phyloP scores from a whole-genome alignment of 1,140 invertebrate species.

The Vollenhovia emeryi region DNA sequence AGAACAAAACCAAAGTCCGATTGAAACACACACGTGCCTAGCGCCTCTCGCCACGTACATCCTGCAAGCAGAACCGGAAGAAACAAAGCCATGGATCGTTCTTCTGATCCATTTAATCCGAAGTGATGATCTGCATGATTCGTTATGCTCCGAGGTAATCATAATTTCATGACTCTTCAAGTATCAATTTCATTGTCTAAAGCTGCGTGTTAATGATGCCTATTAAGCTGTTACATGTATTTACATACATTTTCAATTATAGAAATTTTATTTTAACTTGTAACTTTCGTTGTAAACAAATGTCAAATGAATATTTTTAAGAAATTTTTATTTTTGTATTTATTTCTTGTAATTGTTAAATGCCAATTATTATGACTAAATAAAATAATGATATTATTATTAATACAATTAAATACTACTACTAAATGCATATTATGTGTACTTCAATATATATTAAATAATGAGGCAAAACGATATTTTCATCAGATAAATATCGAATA shows the following conservation, averaged over 20 bases:
- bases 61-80: slow-evolving; percentile 83
- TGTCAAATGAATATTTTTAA: neutral
- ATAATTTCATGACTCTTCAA: neutral
- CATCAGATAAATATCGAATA: neutral
- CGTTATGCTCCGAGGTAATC: neutral
- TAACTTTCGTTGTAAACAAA: neutral
- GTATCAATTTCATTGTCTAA: neutral
- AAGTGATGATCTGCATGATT: neutral
- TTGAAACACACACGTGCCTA: slow-evolving; percentile 92
- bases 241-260: neutral
- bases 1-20: slow-evolving; percentile 95
- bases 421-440: too few species aligned
- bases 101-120: slow-evolving; percentile 41
- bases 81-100: slow-evolving; percentile 69
- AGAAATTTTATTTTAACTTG: neutral
- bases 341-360: neutral
- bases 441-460: neutral
- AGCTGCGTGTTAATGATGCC: slow-evolving; percentile 15
- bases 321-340: neutral
- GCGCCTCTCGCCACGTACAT: slow-evolving; percentile 83
- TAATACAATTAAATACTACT: too few species aligned
- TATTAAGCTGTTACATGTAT: neutral
- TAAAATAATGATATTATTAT: neutral
- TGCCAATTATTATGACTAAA: neutral
- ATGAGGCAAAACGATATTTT: neutral